Base-by-base conservation (phyloP, 2,797 vertebrate species). In the Leuciscus waleckii region DNA sequence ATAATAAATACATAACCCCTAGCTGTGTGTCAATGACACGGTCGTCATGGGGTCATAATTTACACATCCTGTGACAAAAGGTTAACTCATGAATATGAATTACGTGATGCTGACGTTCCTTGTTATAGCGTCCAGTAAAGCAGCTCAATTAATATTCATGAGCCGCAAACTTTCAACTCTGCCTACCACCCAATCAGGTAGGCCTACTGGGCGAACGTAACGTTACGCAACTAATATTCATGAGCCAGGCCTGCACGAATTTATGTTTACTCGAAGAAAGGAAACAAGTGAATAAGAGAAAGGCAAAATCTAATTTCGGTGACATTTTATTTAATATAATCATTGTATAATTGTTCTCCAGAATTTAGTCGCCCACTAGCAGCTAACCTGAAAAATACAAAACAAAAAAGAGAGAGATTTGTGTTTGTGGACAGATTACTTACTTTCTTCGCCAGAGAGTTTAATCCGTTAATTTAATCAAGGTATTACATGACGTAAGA, bases 391-490 rank as follows among this genome's bases (percentile, higher is more conserved):
- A 5, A 8, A 26, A 21, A 43, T 17, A 16, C 3, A n/a, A 58
- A 58, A 77, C 7, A 51, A 51, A 5, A 58, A 4, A 46, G 26
- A 74, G 70, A 78, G 82, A 78, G 65, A 43, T 46, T 43, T 26
- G 6, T 73, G 37, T 79, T 79, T 71, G 49, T 78, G 8, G 37
- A 58, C 61, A 54, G 68, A 79, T 83, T 73, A 37, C 17, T 69
- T 75, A 63, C 79, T 81, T 79, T 79, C 56, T 32, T 37, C 46
- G 37, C 56, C 68, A 58, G 67, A 71, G 51, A 79, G 75, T 61
- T 87, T 93, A 91, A 94, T 90, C 91, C 83, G 35, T 82, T 93
- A 93, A 94, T 89, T 63, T 58, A 51, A 87, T 94, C 91, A 94
- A 90, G 89, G 91, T 87, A 77, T 92, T 93, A 91, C 82, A 87